Evolutionary conservation across 2,888 invertebrate species (phyloP).

Genomic region (Scaeva pyrastri): DNA sequence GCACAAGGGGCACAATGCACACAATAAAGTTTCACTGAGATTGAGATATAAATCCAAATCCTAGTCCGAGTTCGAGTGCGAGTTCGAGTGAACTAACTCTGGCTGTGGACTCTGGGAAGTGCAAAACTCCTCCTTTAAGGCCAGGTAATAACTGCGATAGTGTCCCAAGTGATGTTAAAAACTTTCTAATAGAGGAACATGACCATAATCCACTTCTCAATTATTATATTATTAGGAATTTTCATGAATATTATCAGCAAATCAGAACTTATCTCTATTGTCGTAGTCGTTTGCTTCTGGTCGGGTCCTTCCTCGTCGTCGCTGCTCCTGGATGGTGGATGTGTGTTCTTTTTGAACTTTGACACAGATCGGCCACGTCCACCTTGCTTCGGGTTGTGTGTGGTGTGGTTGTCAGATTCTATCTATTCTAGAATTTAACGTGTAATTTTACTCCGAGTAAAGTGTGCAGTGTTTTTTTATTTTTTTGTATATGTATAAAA

Average conservation of each 20-base stretch:
- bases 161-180: conserved; percentile 42
- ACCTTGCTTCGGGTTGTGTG: not conserved
- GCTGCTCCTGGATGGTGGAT: no score
- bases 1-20: conserved; percentile 23
- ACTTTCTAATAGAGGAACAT: conserved; percentile 44
- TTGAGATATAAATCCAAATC: conserved; percentile 22
- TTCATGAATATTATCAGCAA: conserved; percentile 70
- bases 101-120: not conserved
- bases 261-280: conserved; percentile 70
- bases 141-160: not conserved
- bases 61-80: no score
- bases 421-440: conserved; percentile 37
- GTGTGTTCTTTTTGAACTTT: conserved; percentile 30
- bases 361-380: conserved; percentile 46
- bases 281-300: not conserved
- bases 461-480: conserved; percentile 16
- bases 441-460: conserved; percentile 34
- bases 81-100: not conserved
- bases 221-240: conserved; percentile 66
- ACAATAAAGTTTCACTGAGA: conserved; percentile 46
- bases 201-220: conserved; percentile 66
- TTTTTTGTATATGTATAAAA: not conserved
- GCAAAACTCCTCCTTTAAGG: no score
- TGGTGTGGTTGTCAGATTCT: conserved; percentile 29
- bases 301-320: not conserved